Conservation (phyloP, 64 coral and sea anemone genomes). For the Cladopsammia gracilis region DNA sequence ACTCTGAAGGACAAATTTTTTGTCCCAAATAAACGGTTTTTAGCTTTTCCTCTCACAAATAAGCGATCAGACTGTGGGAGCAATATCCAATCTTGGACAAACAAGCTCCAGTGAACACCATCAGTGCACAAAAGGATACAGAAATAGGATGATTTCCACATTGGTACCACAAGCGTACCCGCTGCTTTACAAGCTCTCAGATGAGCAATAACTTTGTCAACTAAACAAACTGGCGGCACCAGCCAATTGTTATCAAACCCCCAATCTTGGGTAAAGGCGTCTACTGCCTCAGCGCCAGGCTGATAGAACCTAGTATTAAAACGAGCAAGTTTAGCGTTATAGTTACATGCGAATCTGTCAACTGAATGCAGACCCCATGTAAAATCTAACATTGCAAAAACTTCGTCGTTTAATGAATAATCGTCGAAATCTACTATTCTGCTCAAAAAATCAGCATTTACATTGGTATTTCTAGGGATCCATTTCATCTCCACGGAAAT, state of each 20-base stretch:
- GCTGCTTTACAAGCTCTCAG: background rate
- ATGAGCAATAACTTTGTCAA: constrained; percentile 21
- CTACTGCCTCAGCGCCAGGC: constrained; percentile 28
- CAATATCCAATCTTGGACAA: background rate
- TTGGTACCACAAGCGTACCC: too few species aligned
- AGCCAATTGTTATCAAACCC: constrained; percentile 43
- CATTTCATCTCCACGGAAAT: constrained; percentile 9
- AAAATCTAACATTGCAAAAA: background rate
- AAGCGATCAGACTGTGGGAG: too few species aligned
- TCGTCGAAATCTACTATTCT: constrained; percentile 45
- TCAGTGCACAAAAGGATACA: constrained; percentile 12
- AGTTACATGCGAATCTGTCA: constrained; percentile 55
- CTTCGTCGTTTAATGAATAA: constrained; percentile 3
- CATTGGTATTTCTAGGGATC: constrained; percentile 18
- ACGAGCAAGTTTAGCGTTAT: constrained; percentile 37
- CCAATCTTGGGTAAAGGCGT: constrained; percentile 66
- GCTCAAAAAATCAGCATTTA: constrained; percentile 10
- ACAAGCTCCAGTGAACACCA: constrained; percentile 20
- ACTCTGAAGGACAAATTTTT: too few species aligned
- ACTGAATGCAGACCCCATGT: constrained; percentile 40
- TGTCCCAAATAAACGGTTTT: too few species aligned
- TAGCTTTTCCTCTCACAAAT: too few species aligned
- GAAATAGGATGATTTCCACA: constrained; percentile 6
- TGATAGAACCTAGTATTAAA: constrained; percentile 72
- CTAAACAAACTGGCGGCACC: background rate